Evolutionary conservation across 2,113 vertebrate species (phyloP).

Genomic region (Phasianus colchicus): DNA sequence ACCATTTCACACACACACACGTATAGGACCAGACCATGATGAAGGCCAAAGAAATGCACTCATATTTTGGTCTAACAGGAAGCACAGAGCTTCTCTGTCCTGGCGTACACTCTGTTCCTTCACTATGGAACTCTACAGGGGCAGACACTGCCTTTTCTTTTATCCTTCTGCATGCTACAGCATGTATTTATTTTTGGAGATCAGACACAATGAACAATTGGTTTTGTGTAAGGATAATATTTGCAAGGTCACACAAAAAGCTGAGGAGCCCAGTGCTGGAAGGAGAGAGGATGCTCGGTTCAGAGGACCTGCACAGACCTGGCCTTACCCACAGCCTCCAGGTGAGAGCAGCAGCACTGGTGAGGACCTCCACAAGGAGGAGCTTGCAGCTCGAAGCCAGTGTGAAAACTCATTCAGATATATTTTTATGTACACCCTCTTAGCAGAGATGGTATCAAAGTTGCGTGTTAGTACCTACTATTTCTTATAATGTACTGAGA

Average conservation of each 20-base stretch:
- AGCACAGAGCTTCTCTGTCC: not conserved
- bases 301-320: not conserved
- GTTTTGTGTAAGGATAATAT: not conserved
- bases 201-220: not conserved
- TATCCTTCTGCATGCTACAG: not conserved
- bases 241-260: not conserved
- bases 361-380: not conserved
- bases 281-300: not conserved
- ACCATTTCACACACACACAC: not conserved
- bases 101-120: rapidly evolving
- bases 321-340: not conserved
- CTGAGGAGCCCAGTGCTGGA: not conserved
- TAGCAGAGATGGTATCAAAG: not conserved
- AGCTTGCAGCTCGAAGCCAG: not conserved
- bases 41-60: not conserved
- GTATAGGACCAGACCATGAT: not conserved
- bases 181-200: not conserved
- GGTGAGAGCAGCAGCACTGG: not conserved
- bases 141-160: not conserved
- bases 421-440: not conserved
- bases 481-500: not conserved
- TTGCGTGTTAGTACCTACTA: not conserved
- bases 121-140: not conserved
- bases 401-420: not conserved
- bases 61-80: not conserved